A percentile compares a stretch with the other conserved stretches of the same genome.
phyloP scores from a whole-genome alignment of 2,797 vertebrate genomes.

The Phoeniculus purpureus region DNA sequence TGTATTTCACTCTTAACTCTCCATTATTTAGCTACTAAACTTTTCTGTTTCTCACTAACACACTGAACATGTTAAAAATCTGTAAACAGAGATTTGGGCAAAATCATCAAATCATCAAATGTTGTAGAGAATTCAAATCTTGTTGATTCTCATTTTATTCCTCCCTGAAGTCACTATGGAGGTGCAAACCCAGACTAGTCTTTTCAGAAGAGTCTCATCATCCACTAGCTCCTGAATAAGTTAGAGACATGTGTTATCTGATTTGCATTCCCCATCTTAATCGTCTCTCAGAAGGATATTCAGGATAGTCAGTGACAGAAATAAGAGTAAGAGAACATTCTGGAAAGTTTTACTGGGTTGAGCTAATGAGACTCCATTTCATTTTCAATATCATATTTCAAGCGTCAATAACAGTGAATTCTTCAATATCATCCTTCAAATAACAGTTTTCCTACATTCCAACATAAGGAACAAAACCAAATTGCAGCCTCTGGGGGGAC shows the following conservation, averaged over 20 bases:
- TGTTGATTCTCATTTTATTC: fast-evolving
- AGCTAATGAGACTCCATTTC: neutral
- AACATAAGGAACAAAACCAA: neutral
- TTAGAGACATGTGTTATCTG: neutral
- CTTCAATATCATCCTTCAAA: neutral
- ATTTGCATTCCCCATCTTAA: neutral
- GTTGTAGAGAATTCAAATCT: neutral
- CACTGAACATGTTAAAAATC: neutral
- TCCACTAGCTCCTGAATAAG: neutral
- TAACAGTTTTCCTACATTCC: neutral
- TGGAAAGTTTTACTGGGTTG: neutral
- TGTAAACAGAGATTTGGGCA: neutral
- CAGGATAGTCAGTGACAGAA: neutral
- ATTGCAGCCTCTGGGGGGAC: neutral
- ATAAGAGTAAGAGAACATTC: neutral
- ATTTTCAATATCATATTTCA: neutral
- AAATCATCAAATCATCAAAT: neutral
- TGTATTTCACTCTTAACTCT: neutral
- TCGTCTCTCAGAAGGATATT: neutral
- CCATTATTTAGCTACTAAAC: neutral
- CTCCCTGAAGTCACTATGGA: neutral
- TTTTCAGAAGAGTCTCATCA: neutral
- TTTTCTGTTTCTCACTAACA: neutral
- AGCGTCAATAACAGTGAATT: neutral
- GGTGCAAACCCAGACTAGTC: neutral